Evolutionary conservation across 2,113 vertebrate genomes (phyloP), one percentile per base, ranked within the genome.

Genomic region (Pachycephala philippinensis): DNA sequence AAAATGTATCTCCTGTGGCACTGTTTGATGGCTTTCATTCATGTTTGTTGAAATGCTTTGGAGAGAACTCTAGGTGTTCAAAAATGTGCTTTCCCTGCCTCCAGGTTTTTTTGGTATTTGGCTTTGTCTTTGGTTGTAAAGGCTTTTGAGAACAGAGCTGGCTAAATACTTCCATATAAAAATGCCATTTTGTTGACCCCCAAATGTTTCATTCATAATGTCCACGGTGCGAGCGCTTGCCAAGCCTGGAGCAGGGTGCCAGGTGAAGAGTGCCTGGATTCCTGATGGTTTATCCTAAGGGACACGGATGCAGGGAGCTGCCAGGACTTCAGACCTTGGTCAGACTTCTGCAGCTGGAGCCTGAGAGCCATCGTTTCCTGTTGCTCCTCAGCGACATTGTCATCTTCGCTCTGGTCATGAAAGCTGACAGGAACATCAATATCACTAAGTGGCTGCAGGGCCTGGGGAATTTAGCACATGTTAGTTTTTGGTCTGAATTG

Each of bases 391-490:
- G 86, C 44, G 1, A 78, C 90, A 94, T 52, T 89, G 93, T 96
- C 94, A 95, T 95, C 87, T 88, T 81, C 6, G 4, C 88, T 91
- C 72, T 84, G 86, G 86, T 89, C 93, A 92, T 87, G 93, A 84
- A 74, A 96, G 86, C 91, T 93, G 96, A 96, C 94, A 95, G 84
- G 60, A 95, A 90, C 94, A 95, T 95, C 95, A 95, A 92, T 95
- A 95, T 91, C 91, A 87, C 93, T 93, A 95, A 97, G 89, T 95
- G 93, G 76, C 13, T 93, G 89, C 19, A 33, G 91, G 44, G 86
- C 84, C 83, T 78, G 84, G 94, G 94, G 95, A 93, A 92, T 97
- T 95, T 9, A 92, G 86, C 86, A 89, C 91, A 69, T 94, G 95
- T 60, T 96, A 70, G 76, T 52, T 91, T 96, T 92, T 70, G 86